These are phyloP conservation scores for Meriones unguiculatus DNA, from an alignment of 2,113 vertebrate species.

Conservation along the genomic window DNA sequence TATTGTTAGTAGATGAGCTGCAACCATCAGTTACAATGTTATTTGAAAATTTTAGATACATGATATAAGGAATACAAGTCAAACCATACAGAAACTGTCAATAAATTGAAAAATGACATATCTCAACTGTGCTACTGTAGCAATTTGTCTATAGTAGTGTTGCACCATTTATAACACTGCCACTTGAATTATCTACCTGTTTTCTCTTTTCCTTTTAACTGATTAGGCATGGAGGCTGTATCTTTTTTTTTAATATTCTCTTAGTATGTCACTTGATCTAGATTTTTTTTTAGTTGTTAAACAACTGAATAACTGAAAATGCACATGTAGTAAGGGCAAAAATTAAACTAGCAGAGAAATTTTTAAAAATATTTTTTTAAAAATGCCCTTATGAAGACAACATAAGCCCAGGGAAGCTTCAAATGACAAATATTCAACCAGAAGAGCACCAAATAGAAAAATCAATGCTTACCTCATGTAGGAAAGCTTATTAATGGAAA, in stretches of 20 bases:
- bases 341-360: not conserved
- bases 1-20: not conserved
- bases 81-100: not conserved
- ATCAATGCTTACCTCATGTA: not conserved
- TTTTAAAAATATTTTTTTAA: not conserved
- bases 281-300: not conserved
- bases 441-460: not conserved
- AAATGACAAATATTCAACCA: not conserved
- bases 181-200: not conserved
- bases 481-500: not conserved
- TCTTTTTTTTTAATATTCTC: not conserved
- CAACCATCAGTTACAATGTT: not conserved
- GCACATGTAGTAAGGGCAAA: not conserved
- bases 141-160: constrained; percentile 15
- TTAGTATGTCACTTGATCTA: not conserved
- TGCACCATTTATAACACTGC: not conserved
- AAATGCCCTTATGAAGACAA: not conserved
- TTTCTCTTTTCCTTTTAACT: not conserved
- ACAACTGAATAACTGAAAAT: constrained; percentile 20
- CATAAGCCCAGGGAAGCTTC: constrained; percentile 8
- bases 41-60: constrained; percentile 15
- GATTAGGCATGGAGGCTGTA: not conserved
- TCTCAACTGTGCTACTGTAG: not conserved
- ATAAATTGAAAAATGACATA: constrained; percentile 19
- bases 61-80: constrained; percentile 8